Base-by-base conservation (phyloP, 2,797 vertebrate species). In the Chelonia mydas region DNA sequence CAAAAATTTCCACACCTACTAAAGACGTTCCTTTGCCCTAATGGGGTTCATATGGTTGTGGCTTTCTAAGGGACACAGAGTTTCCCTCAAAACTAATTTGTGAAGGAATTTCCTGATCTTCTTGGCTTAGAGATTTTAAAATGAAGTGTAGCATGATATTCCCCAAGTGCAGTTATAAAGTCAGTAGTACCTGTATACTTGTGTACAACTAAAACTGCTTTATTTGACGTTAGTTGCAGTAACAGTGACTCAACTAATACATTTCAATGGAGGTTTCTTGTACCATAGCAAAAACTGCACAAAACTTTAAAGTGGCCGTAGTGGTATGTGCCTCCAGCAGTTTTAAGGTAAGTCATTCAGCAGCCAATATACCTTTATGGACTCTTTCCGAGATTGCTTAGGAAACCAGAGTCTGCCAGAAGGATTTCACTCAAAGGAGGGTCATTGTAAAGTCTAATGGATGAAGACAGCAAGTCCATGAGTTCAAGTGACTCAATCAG, bases 371-470 rank as follows among this genome's bases (percentile, higher is more conserved):
- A 96, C 96, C 96, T 96, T 96, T 94, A 49, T 90, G 87, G 82
- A 87, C 49, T 88, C 96, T 96, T 96, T 82, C 21, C 5, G 65
- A 93, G 95, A 94, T 59, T 90, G 12, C 87, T 88, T 96, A 90
- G 91, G 96, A 96, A 96, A 93, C 92, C 93, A 96, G 95, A 91
- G 79, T 91, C 91, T 97, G 89, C 57, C 87, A 72, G 15, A 91
- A 90, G 57, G 81, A 87, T 96, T 96, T 78, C 90, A 92, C 77
- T 21, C 90, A 89, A 37, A 4, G 47, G 92, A 94, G 89, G 84
- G 65, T 94, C 91, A 96, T 89, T 90, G 94, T 84, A 94, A 82
- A 96, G 57, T 87, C 89, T 96, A 96, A 96, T 82, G 80, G 74
- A 59, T 50, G 92, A 57, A 94, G 94, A 96, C 96, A 95, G 95